Evolutionary conservation across 92 coral and sea anemone genomes (phyloP).

Genomic region (Micromussa lordhowensis): DNA sequence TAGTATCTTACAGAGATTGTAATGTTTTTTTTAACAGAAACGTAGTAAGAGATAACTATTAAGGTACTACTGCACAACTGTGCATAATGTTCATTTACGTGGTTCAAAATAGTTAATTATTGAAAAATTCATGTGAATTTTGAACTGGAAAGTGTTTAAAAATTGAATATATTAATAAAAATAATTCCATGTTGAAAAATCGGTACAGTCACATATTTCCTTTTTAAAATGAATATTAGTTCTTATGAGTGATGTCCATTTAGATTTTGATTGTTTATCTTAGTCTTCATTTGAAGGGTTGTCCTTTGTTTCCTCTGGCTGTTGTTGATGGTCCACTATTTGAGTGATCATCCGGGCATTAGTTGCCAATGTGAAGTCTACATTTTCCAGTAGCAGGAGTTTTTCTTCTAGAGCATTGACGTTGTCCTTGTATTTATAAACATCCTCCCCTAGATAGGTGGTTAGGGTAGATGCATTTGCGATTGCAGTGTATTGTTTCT

Average conservation of each 20-base stretch:
- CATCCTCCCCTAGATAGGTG: slow-evolving; percentile 21
- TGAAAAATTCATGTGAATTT: not conserved
- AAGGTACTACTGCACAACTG: too few species aligned
- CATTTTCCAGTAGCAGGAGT: slow-evolving; percentile 20
- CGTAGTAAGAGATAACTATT: too few species aligned
- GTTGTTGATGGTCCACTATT: too few species aligned
- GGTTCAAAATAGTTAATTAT: too few species aligned
- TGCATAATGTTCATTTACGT: too few species aligned
- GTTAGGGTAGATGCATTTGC: slow-evolving; percentile 24
- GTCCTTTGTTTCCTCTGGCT: too few species aligned
- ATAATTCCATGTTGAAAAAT: not conserved
- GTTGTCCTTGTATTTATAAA: slow-evolving; percentile 31
- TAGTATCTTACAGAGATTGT: too few species aligned
- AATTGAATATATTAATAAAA: not conserved
- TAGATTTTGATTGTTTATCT: too few species aligned
- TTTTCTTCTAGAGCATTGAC: slow-evolving; percentile 21
- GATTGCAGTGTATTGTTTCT: slow-evolving; percentile 26
- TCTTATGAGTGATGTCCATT: too few species aligned
- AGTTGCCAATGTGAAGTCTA: not conserved
- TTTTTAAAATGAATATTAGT: too few species aligned
- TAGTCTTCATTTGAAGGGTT: too few species aligned
- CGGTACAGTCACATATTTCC: not conserved
- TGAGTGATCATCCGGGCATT: too few species aligned
- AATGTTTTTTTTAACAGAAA: not conserved
- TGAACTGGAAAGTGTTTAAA: not conserved